Base-by-base conservation (phyloP, 2,888 invertebrate genomes). In the Myathropa florea region DNA sequence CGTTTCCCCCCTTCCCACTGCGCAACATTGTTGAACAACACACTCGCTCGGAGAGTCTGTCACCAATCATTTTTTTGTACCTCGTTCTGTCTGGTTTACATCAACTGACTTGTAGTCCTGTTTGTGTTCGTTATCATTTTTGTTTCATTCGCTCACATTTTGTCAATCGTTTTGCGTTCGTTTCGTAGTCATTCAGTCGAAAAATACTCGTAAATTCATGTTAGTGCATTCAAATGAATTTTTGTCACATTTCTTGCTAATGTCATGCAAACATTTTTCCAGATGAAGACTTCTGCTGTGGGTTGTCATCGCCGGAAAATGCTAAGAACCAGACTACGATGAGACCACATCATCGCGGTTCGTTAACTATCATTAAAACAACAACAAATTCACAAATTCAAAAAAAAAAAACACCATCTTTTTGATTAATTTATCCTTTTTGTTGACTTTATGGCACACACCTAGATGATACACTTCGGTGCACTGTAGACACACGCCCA, bases 281-380 rank as follows among this genome's bases (percentile, higher is more conserved):
- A 96, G 96, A 96, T 96, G 96, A 96, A 93, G 96, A 96, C 94
- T 96, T 96, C 94, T 96, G 96, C 95, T 96, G 96, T 94, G 96
- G 96, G 93, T 95, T 96, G 93, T 95, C 95, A 91, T 95, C 96
- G 92, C 96, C 96, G 91, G 95, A 95, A 94, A 95, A 94, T 94
- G 96, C 96, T 93, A 94, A 95, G 93, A 95, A 95, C 92, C 93
- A 94, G 93, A 94, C 94, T 93, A 93, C 91, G 88, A 91, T 91
- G 90, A 91, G 92, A 89, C 91, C 92, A 89, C 92, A 92, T 87
- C 91, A 92, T 90, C 93, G 93, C 91, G 93, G 93, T 93, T 91
- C 90, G 92, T 93, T 89, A 85, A 81, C 73, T 77, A 68, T 77
- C 57, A 77, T 24, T 65, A 73, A 53, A 67, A 18, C 39, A 28